phyloP scores from a whole-genome alignment of 1,140 invertebrate species.

The Cylas formicarius region DNA sequence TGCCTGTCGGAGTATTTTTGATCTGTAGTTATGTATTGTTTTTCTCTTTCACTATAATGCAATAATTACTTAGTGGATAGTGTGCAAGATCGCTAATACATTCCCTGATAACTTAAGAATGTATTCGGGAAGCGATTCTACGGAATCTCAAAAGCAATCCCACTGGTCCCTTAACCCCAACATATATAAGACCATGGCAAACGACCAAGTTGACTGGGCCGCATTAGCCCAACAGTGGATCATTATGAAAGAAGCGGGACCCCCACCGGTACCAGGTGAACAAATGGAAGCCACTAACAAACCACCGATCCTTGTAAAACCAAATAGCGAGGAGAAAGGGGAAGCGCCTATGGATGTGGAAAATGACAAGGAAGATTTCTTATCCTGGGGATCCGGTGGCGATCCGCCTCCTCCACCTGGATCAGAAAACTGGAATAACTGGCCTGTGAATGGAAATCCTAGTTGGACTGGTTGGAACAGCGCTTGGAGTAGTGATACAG shows the following conservation, averaged over 20 bases:
- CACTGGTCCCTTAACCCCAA: constrained; percentile 69
- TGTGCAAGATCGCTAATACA: too few species aligned
- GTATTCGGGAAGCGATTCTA: constrained; percentile 39
- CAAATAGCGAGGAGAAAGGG: constrained; percentile 51
- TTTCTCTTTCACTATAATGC: too few species aligned
- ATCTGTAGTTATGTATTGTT: too few species aligned
- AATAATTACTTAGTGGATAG: too few species aligned
- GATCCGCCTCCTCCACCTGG: constrained; percentile 32
- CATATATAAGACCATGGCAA: constrained; percentile 47
- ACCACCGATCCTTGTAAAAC: constrained; percentile 22
- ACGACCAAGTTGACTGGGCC: constrained; percentile 84
- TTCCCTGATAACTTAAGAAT: constrained; percentile 24
- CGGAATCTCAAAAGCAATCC: constrained; percentile 50
- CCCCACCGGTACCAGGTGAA: constrained; percentile 42
- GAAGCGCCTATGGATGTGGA: constrained; percentile 83
- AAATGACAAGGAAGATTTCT: constrained; percentile 52
- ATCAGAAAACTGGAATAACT: constrained; percentile 31
- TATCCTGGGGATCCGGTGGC: constrained; percentile 26
- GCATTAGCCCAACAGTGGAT: constrained; percentile 96
- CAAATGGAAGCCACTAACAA: constrained; percentile 40
- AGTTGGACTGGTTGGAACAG: constrained; percentile 49
- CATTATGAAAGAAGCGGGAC: constrained; percentile 79
- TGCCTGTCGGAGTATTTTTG: too few species aligned
- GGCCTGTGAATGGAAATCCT: constrained; percentile 29
- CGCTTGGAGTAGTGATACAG: constrained; percentile 42